Evolutionary conservation across 2,888 invertebrate genomes (phyloP).

Genomic region (Chymomyza fuscimana): DNA sequence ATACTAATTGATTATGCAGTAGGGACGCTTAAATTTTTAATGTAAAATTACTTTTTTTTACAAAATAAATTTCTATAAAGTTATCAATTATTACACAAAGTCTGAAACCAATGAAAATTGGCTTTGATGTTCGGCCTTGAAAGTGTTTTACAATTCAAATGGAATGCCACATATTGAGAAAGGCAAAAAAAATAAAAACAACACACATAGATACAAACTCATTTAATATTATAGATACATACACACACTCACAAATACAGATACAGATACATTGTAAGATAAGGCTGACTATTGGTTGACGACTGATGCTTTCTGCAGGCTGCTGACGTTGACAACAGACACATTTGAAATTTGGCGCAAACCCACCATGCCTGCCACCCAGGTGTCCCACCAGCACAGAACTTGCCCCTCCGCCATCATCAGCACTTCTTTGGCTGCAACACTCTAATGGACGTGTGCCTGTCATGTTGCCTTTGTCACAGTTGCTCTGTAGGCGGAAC

Average conservation of each 20-base stretch:
- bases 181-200: background rate
- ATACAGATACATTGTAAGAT: background rate
- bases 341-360: slow-evolving; percentile 37
- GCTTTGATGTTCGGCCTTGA: background rate
- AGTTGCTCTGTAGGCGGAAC: slow-evolving; percentile 32
- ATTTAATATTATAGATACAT: background rate
- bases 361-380: slow-evolving; percentile 20
- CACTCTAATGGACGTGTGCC: slow-evolving; percentile 67
- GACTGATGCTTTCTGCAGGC: slow-evolving; percentile 18
- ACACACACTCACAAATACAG: slow-evolving; percentile 3
- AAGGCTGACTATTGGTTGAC: background rate
- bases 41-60: background rate
- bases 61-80: background rate
- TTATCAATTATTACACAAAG: background rate
- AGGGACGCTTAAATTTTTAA: slow-evolving; percentile 2
- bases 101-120: background rate
- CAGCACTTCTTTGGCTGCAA: background rate
- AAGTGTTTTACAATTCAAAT: background rate
- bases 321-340: slow-evolving; percentile 21
- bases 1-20: background rate
- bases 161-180: background rate
- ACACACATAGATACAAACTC: background rate
- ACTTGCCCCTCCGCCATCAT: background rate
- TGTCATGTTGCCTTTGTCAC: slow-evolving; percentile 74
- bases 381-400: background rate